These are phyloP conservation scores for Enoplosus armatus DNA, from an alignment of 2,797 vertebrate species.

Conservation along the genomic window DNA sequence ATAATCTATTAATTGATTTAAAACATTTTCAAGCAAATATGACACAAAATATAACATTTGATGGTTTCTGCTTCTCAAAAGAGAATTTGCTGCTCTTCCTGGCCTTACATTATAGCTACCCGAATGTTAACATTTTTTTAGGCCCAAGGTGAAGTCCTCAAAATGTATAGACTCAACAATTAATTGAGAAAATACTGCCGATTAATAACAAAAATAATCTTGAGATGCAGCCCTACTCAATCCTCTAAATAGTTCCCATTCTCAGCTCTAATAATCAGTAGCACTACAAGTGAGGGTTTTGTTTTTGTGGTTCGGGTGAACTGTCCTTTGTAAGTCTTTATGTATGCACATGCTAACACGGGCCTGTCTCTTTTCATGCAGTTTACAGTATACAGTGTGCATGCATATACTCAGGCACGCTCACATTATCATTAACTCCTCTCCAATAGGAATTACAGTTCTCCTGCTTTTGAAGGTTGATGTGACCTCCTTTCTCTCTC, in stretches of 20 bases:
- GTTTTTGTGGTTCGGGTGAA: neutral
- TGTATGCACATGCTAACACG: neutral
- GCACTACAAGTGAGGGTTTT: neutral
- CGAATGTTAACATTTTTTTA: too few species aligned
- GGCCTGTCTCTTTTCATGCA: neutral
- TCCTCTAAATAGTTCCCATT: too few species aligned
- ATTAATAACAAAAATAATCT: too few species aligned
- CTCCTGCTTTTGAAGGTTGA: slow-evolving; percentile 14
- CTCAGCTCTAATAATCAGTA: neutral
- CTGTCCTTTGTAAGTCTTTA: neutral
- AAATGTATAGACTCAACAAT: too few species aligned
- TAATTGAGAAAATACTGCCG: too few species aligned
- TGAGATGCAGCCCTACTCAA: too few species aligned
- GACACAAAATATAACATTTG: neutral
- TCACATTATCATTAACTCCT: slow-evolving; percentile 1
- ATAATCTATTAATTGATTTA: neutral
- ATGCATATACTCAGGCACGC: neutral
- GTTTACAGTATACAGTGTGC: neutral
- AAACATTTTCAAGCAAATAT: neutral
- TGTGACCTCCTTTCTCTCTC: slow-evolving; percentile 41
- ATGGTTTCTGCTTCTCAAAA: neutral
- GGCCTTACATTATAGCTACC: neutral
- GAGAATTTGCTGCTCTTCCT: neutral
- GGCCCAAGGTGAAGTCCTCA: too few species aligned
- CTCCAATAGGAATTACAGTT: slow-evolving; percentile 1